These are phyloP conservation scores for Pseudorasbora parva DNA, from an alignment of 2,113 vertebrate species.

Conservation along the genomic window DNA sequence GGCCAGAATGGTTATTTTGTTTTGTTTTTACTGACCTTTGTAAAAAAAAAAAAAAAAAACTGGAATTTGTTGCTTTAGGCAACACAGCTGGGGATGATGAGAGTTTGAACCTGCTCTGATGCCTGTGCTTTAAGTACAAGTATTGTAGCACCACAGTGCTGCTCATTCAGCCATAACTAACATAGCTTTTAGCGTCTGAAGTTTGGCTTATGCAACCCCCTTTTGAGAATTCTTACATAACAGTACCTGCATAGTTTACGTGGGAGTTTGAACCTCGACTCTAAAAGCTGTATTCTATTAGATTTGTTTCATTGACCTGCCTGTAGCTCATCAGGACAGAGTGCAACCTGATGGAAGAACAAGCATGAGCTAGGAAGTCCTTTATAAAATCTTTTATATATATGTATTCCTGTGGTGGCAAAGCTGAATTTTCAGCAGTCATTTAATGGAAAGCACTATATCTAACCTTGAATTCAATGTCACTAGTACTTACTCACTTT, in stretches of 20 bases:
- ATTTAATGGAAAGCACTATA: not conserved
- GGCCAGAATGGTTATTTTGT: not conserved
- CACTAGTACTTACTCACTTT: not conserved
- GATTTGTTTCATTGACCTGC: not conserved
- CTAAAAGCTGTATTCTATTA: not conserved
- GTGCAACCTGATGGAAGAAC: not conserved
- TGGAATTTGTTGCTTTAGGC: conserved; percentile 4
- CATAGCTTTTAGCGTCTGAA: conserved; percentile 35
- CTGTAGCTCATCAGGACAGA: not conserved
- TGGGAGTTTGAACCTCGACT: conserved; percentile 22
- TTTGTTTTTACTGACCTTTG: not conserved
- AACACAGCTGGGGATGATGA: conserved; percentile 13
- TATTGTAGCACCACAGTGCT: conserved; percentile 34
- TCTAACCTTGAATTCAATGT: not conserved
- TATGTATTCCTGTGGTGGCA: not conserved
- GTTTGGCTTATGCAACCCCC: conserved; percentile 44
- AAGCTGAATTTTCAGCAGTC: not conserved
- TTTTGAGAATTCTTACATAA: conserved; percentile 50
- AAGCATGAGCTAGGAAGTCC: not conserved
- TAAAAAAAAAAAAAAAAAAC: not conserved
- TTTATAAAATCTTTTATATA: not conserved
- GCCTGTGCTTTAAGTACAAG: conserved; percentile 1
- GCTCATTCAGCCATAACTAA: conserved; percentile 45
- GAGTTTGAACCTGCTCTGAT: conserved; percentile 28
- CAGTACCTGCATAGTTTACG: conserved; percentile 33